A percentile compares a stretch with the other conserved stretches of the same genome.
phyloP scores from a whole-genome alignment of 2,888 invertebrate genomes.

The Dorcus parallelipipedus region DNA sequence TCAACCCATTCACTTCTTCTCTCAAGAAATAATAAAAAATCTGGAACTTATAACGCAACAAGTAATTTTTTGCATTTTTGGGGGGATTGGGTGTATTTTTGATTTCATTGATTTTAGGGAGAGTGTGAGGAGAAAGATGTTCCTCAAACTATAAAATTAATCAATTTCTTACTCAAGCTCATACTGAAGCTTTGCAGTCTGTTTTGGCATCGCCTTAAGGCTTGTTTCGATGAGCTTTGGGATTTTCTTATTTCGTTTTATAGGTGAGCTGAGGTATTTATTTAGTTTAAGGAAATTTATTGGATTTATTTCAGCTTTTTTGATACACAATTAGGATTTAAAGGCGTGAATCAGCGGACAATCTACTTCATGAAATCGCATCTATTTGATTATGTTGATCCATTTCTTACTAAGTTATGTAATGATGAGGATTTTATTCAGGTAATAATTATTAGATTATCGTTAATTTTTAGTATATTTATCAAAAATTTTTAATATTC shows the following conservation, averaged over 20 bases:
- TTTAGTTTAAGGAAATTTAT: neutral
- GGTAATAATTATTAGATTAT: conserved; percentile 10
- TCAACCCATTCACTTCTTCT: conserved; percentile 24
- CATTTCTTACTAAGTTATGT: conserved; percentile 15
- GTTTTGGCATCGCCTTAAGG: conserved; percentile 35
- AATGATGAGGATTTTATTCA: conserved; percentile 16
- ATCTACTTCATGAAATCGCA: conserved; percentile 26
- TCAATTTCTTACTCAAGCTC: conserved; percentile 53
- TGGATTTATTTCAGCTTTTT: conserved; percentile 15
- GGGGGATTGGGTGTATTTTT: neutral
- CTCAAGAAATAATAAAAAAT: conserved; percentile 26
- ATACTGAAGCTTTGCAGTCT: conserved; percentile 48
- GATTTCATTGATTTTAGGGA: conserved; percentile 21
- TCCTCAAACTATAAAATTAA: conserved; percentile 51
- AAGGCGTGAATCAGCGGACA: conserved; percentile 17
- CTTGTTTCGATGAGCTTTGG: conserved; percentile 10
- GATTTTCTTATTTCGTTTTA: conserved; percentile 13
- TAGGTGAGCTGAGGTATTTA: conserved; percentile 5
- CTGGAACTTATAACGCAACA: conserved; percentile 38
- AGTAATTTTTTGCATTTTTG: conserved; percentile 31
- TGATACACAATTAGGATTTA: conserved; percentile 13
- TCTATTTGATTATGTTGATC: conserved; percentile 13
- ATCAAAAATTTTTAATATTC: too few relatives aligned
- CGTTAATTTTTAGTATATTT: neutral
- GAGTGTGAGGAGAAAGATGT: conserved; percentile 46